Conservation (phyloP, 2,113 vertebrate genomes). For the Gyps fulvus region DNA sequence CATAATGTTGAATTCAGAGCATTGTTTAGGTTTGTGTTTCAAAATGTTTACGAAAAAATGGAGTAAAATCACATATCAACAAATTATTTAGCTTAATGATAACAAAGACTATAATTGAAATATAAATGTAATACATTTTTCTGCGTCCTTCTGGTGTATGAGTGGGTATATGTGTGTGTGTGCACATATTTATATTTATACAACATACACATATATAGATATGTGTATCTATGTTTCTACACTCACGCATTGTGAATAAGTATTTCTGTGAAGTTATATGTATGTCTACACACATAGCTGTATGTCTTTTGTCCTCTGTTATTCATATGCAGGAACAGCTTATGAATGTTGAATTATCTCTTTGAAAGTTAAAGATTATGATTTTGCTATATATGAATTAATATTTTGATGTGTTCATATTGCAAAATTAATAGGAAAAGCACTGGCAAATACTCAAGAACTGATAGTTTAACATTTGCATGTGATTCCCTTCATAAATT, state of each 20-base stretch:
- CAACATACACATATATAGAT: not conserved
- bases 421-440: not conserved
- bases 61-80: not conserved
- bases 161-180: not conserved
- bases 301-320: not conserved
- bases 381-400: not conserved
- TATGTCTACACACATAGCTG: not conserved
- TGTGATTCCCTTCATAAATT: not conserved
- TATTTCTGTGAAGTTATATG: not conserved
- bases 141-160: not conserved
- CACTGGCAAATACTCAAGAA: not conserved
- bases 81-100: not conserved
- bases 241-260: not conserved
- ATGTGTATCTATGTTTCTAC: not conserved
- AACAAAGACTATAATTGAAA: not conserved
- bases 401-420: not conserved
- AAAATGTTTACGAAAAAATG: not conserved
- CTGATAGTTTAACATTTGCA: not conserved
- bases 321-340: not conserved
- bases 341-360: not conserved
- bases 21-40: not conserved
- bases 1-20: not conserved
- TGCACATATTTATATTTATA: not conserved
- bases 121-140: not conserved
- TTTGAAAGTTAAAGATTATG: not conserved